These are phyloP conservation scores for Bugula neritina DNA, from an alignment of 2,888 invertebrate species.

Conservation along the genomic window DNA sequence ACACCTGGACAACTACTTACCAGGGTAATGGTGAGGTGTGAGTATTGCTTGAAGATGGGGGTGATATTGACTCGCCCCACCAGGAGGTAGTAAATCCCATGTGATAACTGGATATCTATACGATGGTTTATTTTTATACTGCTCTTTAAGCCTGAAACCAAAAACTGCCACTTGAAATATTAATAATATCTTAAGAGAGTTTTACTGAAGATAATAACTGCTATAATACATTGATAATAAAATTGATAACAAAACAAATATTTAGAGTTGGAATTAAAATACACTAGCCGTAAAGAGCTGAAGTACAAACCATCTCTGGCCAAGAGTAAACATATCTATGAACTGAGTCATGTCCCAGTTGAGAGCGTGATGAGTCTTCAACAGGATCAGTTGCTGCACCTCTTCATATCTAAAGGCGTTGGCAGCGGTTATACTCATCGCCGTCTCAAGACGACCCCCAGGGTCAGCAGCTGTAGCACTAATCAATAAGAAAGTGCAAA, in stretches of 20 bases:
- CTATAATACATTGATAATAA: no score
- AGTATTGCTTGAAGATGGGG: constrained; percentile 54
- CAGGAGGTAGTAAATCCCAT: constrained; percentile 55
- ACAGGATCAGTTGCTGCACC: constrained; percentile 53
- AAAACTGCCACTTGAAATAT: no score
- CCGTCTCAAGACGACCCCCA: constrained; percentile 51
- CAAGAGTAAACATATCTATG: constrained; percentile 48
- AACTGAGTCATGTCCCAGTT: constrained; percentile 45
- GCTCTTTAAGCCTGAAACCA: constrained; percentile 39
- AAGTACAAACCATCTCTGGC: constrained; percentile 52
- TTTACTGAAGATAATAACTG: no score
- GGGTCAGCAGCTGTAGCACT: constrained; percentile 49
- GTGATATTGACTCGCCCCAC: constrained; percentile 56
- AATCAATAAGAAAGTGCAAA: no score
- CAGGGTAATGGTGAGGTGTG: constrained; percentile 48
- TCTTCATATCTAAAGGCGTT: constrained; percentile 55
- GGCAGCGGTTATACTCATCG: constrained; percentile 49
- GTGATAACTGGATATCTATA: constrained; percentile 50
- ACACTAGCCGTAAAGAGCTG: no score
- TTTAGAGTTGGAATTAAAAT: no score
- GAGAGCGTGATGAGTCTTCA: constrained; percentile 51
- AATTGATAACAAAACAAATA: no score
- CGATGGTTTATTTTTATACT: constrained; percentile 36
- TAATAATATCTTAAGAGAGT: no score
- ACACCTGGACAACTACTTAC: no score